These are phyloP conservation scores for Patella caerulea DNA, from an alignment of 2,888 invertebrate genomes.

Conservation along the genomic window DNA sequence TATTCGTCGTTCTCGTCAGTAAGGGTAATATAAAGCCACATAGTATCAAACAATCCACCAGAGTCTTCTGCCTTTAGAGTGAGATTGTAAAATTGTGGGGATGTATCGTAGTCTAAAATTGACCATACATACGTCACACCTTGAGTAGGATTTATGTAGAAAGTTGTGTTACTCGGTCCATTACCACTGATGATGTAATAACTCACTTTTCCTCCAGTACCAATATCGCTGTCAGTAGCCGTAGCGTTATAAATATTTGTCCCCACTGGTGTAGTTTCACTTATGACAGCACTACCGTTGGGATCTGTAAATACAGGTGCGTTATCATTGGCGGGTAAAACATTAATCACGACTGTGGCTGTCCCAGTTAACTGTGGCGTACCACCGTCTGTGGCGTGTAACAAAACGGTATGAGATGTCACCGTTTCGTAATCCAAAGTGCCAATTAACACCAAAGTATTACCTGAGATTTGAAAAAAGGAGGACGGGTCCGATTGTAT, in stretches of 20 bases:
- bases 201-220: constrained; percentile 48
- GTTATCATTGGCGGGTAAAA: constrained; percentile 1
- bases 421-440: background rate
- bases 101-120: constrained; percentile 57
- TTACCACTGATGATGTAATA: constrained; percentile 51
- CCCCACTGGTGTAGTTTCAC: background rate
- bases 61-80: constrained; percentile 48
- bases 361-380: background rate
- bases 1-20: constrained; percentile 53
- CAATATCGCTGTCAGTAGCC: constrained; percentile 42
- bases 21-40: constrained; percentile 40
- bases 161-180: constrained; percentile 37
- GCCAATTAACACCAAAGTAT: background rate
- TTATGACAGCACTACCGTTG: background rate
- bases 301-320: background rate
- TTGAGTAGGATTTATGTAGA: constrained; percentile 37
- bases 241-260: background rate
- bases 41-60: constrained; percentile 31
- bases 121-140: constrained; percentile 43
- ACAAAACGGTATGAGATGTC: background rate
- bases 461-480: background rate
- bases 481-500: constrained; percentile 28
- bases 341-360: background rate
- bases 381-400: background rate
- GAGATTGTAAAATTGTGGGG: constrained; percentile 39